Evolutionary conservation across 2,888 invertebrate genomes (phyloP), one percentile per base, ranked within the genome.

Genomic region (Osmoderma eremita): DNA sequence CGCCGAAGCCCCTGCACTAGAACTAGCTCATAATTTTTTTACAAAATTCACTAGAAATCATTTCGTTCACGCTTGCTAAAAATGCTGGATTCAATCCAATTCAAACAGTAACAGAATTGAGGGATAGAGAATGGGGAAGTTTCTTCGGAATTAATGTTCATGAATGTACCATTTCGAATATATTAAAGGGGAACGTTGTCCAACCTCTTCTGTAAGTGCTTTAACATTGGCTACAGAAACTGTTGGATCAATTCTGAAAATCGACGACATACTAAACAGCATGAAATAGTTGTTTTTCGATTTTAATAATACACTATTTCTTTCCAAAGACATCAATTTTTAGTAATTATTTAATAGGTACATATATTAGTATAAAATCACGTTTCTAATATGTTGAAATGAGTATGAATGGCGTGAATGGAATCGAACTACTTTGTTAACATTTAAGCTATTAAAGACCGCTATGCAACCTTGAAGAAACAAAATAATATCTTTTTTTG

Each of bases 1-100:
- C 69, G 99, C 98, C 54, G 99, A 98, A 50, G 97, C 98, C 12
- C 97, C 98, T 3, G 99, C 99, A 85, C 97, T 95, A 70, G 97
- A 98, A 80, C 87, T 98, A 70, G 92, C 97, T 0, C 85, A 97
- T 30, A 90, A 90, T 67, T 84, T 99, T 0, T 99, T 93, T 83
- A 96, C 98, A n/a, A 0, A 95, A 97, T 80, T 97, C 98, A 3
- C 85, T 99, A 65, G 98, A 98, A 84, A 92, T 95, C 18, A 91
- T 97, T 78, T 96, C 96, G 15, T 93, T 90, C 72, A 97, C 96
- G 3, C 83, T 97, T 75, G 93, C 96, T 1, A 95, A 96, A 82
- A 96, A 96, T 85, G 93, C 93, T 36, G 83, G 83, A 6, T 73
- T 83, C 24, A 83, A 82, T 74, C 77, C 83, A 1, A 83, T 83